Base-by-base conservation (phyloP, 2,797 vertebrate genomes). In the Urosaurus nigricauda region DNA sequence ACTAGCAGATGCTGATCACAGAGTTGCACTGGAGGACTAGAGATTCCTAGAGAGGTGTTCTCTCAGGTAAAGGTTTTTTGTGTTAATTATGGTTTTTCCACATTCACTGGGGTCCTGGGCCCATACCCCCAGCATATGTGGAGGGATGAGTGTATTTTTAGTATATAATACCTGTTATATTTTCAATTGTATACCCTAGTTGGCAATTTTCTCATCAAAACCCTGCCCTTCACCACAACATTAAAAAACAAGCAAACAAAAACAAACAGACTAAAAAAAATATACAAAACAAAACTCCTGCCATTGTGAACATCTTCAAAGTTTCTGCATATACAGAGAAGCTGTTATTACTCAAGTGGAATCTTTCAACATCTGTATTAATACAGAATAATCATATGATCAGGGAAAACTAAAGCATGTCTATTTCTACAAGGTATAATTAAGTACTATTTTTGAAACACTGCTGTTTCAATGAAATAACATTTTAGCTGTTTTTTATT, bases 401-500 rank as follows among this genome's bases (percentile, higher is more conserved):
- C 93, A 79, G 85, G 0, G 0, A 88, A 75, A 91, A 17, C 71
- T 47, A 88, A 83, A 89, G 89, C 88, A 0, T 68, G 43, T 63
- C 0, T 5, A 0, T 2, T 82, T 84, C 87, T 16, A 83, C 32
- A 84, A 9, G 79, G 3, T 47, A 1, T 63, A 60, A 86, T 53
- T 80, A 90, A 83, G 37, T 87, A 89, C 40, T 92, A 88, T 79
- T 43, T 81, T 40, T 93, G 89, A 92, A 91, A 88, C 86, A 11
- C 88, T 93, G 35, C 47, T 80, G 95, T 88, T 93, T 92, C 43
- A 79, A 7, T 24, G n/a, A 84, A 43, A 87, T 86, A 95, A 68
- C 80, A 90, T 88, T 74, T 92, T 87, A 90, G 94, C 29, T 2
- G 84, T 96, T 96, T 97, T 97, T 97, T 97, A 97, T 97, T 97